Percentiles rank a stretch among this genome's conserved stretches.
These are phyloP conservation scores for Drosophila rhopaloa DNA, from an alignment of 1,140 invertebrate genomes.

Conservation along the genomic window DNA sequence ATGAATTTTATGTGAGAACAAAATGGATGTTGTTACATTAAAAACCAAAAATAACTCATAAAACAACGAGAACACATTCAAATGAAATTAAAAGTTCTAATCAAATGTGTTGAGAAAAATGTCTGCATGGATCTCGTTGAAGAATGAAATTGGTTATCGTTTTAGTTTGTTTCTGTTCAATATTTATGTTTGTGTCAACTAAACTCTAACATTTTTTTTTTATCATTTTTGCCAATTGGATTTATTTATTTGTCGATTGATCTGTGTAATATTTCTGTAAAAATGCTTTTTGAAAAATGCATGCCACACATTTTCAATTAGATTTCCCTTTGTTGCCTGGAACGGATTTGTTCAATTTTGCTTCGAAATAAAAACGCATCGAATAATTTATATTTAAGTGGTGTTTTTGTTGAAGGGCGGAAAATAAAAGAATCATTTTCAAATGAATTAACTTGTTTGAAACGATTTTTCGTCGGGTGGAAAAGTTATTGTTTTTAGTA, in stretches of 20 bases:
- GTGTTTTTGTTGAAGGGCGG: constrained; percentile 21
- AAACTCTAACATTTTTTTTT: constrained; percentile 8
- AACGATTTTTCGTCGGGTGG: neutral
- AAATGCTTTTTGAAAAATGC: constrained; percentile 41
- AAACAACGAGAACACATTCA: neutral
- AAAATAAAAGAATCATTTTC: constrained; percentile 7
- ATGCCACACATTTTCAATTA: constrained; percentile 71
- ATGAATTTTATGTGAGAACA: constrained; percentile 70
- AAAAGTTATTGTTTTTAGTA: neutral
- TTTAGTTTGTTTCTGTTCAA: constrained; percentile 14
- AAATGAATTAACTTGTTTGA: constrained; percentile 11
- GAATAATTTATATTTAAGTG: constrained; percentile 39
- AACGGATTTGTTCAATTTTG: constrained; percentile 27
- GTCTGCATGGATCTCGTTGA: constrained; percentile 84
- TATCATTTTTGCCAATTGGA: constrained; percentile 5
- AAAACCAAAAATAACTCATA: constrained; percentile 20
- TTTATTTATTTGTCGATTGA: constrained; percentile 8
- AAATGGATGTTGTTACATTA: constrained; percentile 42
- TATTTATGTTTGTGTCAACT: constrained; percentile 2
- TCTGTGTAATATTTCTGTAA: constrained; percentile 9
- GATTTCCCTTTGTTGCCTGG: constrained; percentile 7
- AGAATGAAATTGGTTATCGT: constrained; percentile 37
- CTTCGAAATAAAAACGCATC: neutral
- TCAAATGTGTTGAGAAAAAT: constrained; percentile 57
- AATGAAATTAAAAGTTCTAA: constrained; percentile 18